Evolutionary conservation across 1,140 invertebrate species (phyloP).

Genomic region (Drosophila insularis): DNA sequence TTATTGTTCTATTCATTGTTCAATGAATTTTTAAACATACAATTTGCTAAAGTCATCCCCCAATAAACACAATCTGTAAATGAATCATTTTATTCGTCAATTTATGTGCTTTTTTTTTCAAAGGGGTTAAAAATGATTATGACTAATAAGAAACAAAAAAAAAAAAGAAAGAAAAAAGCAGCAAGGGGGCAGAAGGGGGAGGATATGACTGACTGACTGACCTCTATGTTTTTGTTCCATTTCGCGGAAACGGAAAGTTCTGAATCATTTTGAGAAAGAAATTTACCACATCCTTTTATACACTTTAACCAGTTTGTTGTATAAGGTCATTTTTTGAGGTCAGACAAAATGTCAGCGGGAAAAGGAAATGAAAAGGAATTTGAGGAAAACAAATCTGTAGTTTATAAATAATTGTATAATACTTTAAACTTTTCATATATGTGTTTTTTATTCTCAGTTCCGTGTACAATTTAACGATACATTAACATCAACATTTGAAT

Average conservation of each 20-base stretch:
- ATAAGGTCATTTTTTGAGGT: no score
- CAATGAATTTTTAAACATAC: background rate
- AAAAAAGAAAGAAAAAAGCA: no score
- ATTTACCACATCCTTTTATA: background rate
- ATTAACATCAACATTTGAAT: constrained; percentile 91
- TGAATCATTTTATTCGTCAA: background rate
- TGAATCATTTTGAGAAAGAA: background rate
- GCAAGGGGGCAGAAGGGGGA: no score
- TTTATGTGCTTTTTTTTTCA: background rate
- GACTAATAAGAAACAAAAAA: background rate
- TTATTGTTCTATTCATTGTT: constrained; percentile 5
- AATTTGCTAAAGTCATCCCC: background rate
- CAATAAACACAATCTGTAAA: background rate
- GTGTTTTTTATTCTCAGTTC: constrained; percentile 84
- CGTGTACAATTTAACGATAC: constrained; percentile 93
- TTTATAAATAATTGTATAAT: no score
- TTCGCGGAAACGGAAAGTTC: background rate
- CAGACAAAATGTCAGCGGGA: no score
- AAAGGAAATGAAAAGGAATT: no score
- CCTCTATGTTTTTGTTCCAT: background rate
- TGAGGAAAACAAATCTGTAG: no score
- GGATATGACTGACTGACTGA: background rate
- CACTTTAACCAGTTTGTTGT: no score
- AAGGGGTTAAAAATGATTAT: background rate
- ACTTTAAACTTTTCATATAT: no score